Evolutionary conservation across 2,888 invertebrate genomes (phyloP).

Genomic region (Himalopsyche kuldschensis): DNA sequence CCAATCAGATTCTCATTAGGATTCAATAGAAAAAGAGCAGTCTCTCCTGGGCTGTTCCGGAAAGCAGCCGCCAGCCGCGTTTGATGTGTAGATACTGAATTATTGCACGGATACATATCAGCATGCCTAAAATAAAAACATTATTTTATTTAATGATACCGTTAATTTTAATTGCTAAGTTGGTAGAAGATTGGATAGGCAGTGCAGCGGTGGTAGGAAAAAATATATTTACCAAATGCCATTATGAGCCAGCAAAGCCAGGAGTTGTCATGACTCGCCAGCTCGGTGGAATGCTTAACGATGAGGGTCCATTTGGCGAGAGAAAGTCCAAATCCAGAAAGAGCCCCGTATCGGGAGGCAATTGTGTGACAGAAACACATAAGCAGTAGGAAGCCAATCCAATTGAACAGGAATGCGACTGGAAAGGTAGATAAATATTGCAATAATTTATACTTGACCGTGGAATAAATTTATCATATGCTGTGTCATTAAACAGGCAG

Average conservation of each 20-base stretch:
- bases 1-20: background rate
- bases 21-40: constrained; percentile 82
- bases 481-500: no score
- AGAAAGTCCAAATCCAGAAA: constrained; percentile 90
- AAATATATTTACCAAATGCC: constrained; percentile 72
- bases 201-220: background rate
- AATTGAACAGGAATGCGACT: constrained; percentile 95
- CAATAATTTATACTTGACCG: background rate
- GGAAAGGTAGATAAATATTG: constrained; percentile 43
- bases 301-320: constrained; percentile 95
- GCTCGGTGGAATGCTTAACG: constrained; percentile 86
- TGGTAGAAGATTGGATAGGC: background rate
- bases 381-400: constrained; percentile 89
- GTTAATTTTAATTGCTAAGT: background rate
- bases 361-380: constrained; percentile 95
- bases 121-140: constrained; percentile 63
- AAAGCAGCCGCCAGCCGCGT: constrained; percentile 83
- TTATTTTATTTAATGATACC: background rate
- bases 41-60: constrained; percentile 84
- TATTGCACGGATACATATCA: constrained; percentile 85
- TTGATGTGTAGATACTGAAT: constrained; percentile 89
- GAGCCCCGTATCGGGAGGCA: constrained; percentile 88
- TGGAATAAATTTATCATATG: no score
- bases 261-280: constrained; percentile 84
- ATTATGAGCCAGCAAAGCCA: constrained; percentile 94